Evolutionary conservation across 2,113 vertebrate genomes (phyloP), one percentile per base, ranked within the genome.

Genomic region (Trinectes maculatus): DNA sequence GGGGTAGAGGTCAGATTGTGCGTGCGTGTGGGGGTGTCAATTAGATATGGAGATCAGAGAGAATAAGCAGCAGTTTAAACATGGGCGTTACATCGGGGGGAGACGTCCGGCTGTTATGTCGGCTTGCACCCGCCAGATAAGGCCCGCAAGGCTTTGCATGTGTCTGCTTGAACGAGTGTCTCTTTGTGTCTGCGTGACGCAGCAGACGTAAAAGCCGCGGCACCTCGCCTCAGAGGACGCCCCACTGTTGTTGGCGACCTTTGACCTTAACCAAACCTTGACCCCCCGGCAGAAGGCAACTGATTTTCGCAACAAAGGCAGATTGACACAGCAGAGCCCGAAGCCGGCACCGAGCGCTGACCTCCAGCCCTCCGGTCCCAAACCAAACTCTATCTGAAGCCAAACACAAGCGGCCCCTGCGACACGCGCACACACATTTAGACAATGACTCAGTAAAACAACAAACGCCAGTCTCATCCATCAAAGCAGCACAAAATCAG

Each of bases 1-100:
- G 21, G 66, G 39, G 58, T 59, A 8, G 57, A 49, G 80, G 71
- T 64, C 64, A 60, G 39, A 33, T 9, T 4, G 55, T 25, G 48
- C 69, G 44, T 43, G 48, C 85, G 56, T 34, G 52, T 19, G 46
- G 52, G 67, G 74, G 75, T 55, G 71, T 85, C 91, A 90, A 79
- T 93, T 93, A 92, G 91, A 87, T 91, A 95, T 95, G 93, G 91
- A 94, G 93, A 96, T 95, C 87, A 90, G 90, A 85, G 81, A 76
- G 79, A 85, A 84, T 84, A 72, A 84, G 86, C 85, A 80, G 84
- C 85, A 61, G 77, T 85, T 89, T 85, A 87, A 88, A 88, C 68
- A 84, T 61, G 76, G 77, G 79, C 77, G 66, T 82, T 82, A 77
- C 80, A 82, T 85, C 57, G 51, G 80, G 87, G 74, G 69, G 67